Conservation (phyloP, 2,113 vertebrate genomes). For the Mastomys natalensis region DNA sequence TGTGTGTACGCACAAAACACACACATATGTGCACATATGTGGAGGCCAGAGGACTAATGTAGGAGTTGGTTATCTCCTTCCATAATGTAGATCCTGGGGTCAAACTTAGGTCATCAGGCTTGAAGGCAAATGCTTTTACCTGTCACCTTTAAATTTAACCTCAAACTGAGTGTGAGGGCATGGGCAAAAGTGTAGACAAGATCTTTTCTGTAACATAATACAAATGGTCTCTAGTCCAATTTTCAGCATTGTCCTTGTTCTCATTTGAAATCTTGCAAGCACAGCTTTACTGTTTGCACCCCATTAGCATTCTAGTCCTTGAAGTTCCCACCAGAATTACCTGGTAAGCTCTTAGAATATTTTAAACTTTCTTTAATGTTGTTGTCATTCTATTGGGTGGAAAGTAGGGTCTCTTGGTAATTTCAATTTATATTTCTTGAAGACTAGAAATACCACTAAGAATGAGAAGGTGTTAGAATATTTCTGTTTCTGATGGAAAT, state of each 20-base stretch:
- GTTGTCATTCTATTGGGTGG: not conserved
- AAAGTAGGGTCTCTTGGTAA: not conserved
- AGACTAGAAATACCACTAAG: not conserved
- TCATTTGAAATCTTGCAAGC: not conserved
- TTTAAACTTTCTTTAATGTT: not conserved
- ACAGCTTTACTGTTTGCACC: not conserved
- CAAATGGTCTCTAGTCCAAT: not conserved
- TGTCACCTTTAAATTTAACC: not conserved
- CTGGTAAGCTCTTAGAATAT: not conserved
- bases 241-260: not conserved
- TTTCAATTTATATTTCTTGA: not conserved
- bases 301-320: not conserved
- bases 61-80: not conserved
- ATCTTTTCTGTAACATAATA: not conserved
- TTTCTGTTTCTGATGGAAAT: not conserved
- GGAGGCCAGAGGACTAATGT: not conserved
- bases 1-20: too few species aligned
- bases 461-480: not conserved
- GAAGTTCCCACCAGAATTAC: not conserved
- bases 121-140: not conserved
- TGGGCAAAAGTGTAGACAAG: not conserved
- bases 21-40: not conserved
- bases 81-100: not conserved
- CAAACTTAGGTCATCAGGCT: not conserved
- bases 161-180: not conserved